Base-by-base conservation (phyloP, 2,113 vertebrate genomes). In the Acrocephalus kingi region DNA sequence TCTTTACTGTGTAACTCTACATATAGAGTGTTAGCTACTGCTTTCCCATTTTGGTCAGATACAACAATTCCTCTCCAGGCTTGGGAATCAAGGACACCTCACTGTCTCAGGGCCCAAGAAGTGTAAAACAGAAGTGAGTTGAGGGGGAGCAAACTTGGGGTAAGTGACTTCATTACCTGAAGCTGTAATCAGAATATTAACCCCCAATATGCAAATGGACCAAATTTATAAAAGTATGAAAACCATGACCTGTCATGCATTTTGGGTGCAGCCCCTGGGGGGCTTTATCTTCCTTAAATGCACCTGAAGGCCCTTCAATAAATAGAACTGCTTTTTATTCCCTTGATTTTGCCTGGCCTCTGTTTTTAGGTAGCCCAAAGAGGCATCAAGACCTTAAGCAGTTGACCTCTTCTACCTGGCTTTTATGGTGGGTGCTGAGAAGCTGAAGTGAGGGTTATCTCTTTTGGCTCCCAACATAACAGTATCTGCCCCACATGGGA, bases 261-360 rank as follows among this genome's bases (percentile, higher is more conserved):
- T 77, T 62, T n/a, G 18, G 14, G 10, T 78, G 75, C 1, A 63
- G 17, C 6, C 24, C 48, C 30, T 52, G 22, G 11, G 8, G 15
- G 5, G 7, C 22, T 54, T 28, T 0, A 0, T 13, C 31, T 35
- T 24, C 24, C 31, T 5, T 0, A 18, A 43, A 43, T 43, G 39
- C 7, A 45, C 7, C 15, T 45, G 24, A 23, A 54, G 15, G 7
- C 0, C 4, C 7, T 45, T 35, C 30, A 43, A 28, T 35, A 35
- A 78, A 28, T 11, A n/a, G 0, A 62, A 21, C 28, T 15, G 13
- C 10, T 33, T 64, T 78, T 43, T 43, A 43, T 18, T 64, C 3
- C 11, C 24, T 23, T 22, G 0, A 52, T 28, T 41, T 3, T 54
- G 11, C 43, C 18, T 52, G 19, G 8, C 11, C 48, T 52, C 31